Conservation (phyloP, 2,113 vertebrate genomes). For the Cyprinodon tularosa region DNA sequence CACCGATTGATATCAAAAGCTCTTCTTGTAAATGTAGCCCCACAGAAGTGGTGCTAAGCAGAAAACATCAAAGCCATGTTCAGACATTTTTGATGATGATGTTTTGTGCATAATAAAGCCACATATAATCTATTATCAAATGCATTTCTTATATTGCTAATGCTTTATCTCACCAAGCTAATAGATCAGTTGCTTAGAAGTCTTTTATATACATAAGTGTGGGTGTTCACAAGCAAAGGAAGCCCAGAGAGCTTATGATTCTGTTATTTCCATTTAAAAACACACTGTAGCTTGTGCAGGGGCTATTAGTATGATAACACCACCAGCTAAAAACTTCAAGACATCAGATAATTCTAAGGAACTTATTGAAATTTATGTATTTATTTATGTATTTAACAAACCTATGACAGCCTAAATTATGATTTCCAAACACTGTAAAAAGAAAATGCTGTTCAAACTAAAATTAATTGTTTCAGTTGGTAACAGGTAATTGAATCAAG, state of each 20-base stretch:
- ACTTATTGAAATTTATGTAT: slow-evolving; percentile 18
- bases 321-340: slow-evolving; percentile 34
- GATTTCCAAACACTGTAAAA: not conserved
- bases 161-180: slow-evolving; percentile 30
- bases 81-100: slow-evolving; percentile 6
- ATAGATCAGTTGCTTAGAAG: slow-evolving; percentile 33
- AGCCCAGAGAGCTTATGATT: slow-evolving; percentile 51
- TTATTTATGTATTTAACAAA: slow-evolving; percentile 7
- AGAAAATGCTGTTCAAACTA: not conserved
- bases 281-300: slow-evolving; percentile 45
- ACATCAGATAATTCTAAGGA: slow-evolving; percentile 32
- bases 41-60: not conserved
- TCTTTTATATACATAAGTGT: slow-evolving; percentile 28
- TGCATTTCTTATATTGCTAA: slow-evolving; percentile 20
- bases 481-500: too few relatives aligned
- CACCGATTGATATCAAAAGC: slow-evolving; percentile 7
- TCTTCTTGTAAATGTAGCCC: slow-evolving; percentile 3
- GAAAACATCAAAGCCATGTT: slow-evolving; percentile 10
- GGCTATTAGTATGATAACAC: slow-evolving; percentile 37
- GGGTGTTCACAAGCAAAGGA: slow-evolving; percentile 35
- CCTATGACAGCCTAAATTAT: slow-evolving; percentile 14
- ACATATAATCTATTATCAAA: slow-evolving; percentile 18
- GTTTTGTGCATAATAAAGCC: slow-evolving; percentile 16
- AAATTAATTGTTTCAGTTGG: too few relatives aligned
- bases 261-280: slow-evolving; percentile 53